These are phyloP conservation scores for Epinephelus malabaricus DNA, from an alignment of 2,797 vertebrate genomes.

Conservation along the genomic window DNA sequence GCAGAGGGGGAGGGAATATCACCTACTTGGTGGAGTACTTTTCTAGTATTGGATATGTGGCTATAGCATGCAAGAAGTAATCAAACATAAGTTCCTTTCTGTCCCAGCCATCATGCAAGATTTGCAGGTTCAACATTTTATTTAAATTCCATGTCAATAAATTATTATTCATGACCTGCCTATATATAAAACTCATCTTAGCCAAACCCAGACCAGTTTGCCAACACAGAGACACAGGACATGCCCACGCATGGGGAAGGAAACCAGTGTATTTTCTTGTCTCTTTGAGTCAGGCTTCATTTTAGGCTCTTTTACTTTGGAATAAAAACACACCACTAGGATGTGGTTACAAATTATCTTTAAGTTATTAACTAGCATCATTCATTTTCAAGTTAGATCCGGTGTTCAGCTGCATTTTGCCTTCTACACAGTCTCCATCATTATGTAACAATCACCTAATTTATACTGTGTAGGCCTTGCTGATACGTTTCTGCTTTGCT, in stretches of 20 bases:
- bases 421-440: not conserved
- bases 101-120: not conserved
- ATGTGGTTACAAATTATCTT: not conserved
- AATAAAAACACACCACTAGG: not conserved
- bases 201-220: slow-evolving; percentile 28
- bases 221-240: slow-evolving; percentile 17
- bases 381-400: not conserved
- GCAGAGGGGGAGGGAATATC: too few relatives aligned
- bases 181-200: slow-evolving; percentile 20
- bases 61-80: not conserved
- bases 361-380: not conserved
- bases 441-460: not conserved
- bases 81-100: not conserved
- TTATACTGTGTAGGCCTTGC: not conserved
- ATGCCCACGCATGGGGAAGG: slow-evolving; percentile 30
- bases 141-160: slow-evolving; percentile 10
- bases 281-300: slow-evolving; percentile 3
- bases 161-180: slow-evolving; percentile 4
- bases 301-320: not conserved
- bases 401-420: not conserved
- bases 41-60: not conserved
- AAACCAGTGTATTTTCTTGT: slow-evolving; percentile 29
- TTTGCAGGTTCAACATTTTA: not conserved
- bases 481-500: not conserved
- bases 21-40: too few relatives aligned